Evolutionary conservation across 2,888 invertebrate genomes (phyloP), one percentile per base, ranked within the genome.

Genomic region (Didymodactylos carnosus): DNA sequence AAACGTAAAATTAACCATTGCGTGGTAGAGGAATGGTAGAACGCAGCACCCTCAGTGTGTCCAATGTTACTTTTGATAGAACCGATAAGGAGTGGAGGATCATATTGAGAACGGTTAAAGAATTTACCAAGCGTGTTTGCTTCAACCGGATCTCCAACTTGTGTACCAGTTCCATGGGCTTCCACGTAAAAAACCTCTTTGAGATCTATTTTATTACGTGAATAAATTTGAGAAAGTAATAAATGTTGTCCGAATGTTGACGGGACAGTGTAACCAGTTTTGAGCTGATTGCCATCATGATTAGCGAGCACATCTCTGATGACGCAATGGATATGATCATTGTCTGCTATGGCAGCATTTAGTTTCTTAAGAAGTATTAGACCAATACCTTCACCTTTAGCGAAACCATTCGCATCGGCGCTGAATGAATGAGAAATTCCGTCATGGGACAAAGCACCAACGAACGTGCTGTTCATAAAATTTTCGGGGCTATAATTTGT

Each of bases 61-160:
- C 80, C 80, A 46, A 80, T 79, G 70, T 80, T 80, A 23, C 79
- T 78, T 73, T 80, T 80, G 6, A 79, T 78, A 2, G 80, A 80
- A 3, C 80, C 80, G 11, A 79, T 77, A 39, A 72, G 40, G 14
- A 75, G 72, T 25, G 69, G 35, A n/a, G n/a, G 35, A 10, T 75
- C 35, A 1, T 69, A 41, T 23, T 71, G 41, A 13, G 62, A 39
- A 16, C 46, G 43, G 8, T 71, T 39, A 27, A 69, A 69, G 2
- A 69, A 19, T 19, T 51, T 16, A 5, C 43, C 62, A 62, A 78
- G 77, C 62, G 76, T 77, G 23, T 73, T 72, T 4, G 71, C 76
- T 75, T 79, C 79, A n/a, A 77, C 73, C 1, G 79, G 77, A 76
- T 79, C 79, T 19, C 79, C 79, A 8, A 76, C 76, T 11, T 72